These are phyloP conservation scores for Liasis olivaceus DNA, from an alignment of 2,797 vertebrate species.

Conservation along the genomic window DNA sequence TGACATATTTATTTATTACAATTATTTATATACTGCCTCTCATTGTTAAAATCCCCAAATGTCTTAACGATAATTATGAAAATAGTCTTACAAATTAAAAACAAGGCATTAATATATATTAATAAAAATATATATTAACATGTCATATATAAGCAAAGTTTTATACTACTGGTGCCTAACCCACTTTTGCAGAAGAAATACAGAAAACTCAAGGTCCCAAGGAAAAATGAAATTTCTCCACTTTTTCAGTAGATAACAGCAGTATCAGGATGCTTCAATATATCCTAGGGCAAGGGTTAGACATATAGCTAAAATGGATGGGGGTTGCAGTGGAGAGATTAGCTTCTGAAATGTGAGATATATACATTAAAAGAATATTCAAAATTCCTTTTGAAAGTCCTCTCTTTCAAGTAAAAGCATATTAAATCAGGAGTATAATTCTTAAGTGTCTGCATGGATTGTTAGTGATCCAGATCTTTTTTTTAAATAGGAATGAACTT, in stretches of 20 bases:
- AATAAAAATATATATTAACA: too few species aligned
- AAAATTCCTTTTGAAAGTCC: not conserved
- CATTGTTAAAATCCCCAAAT: too few species aligned
- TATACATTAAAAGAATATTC: not conserved
- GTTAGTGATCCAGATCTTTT: conserved; percentile 3
- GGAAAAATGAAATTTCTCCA: not conserved
- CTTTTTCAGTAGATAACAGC: conserved; percentile 29
- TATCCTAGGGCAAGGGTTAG: too few species aligned
- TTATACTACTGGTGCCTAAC: not conserved
- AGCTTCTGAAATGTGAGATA: too few species aligned
- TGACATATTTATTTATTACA: too few species aligned
- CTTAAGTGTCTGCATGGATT: conserved; percentile 23
- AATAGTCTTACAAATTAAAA: too few species aligned
- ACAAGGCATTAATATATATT: too few species aligned
- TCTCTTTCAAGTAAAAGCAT: conserved; percentile 1
- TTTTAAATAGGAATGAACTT: not conserved
- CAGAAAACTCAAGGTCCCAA: not conserved
- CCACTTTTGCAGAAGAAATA: not conserved
- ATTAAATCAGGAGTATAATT: not conserved
- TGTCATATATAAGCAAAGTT: not conserved
- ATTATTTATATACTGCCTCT: too few species aligned
- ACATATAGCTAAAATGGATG: too few species aligned
- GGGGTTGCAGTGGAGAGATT: too few species aligned
- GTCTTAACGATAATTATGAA: too few species aligned
- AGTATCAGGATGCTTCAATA: too few species aligned